Conservation (phyloP, 2,888 invertebrate genomes). For the Noctua pronuba region DNA sequence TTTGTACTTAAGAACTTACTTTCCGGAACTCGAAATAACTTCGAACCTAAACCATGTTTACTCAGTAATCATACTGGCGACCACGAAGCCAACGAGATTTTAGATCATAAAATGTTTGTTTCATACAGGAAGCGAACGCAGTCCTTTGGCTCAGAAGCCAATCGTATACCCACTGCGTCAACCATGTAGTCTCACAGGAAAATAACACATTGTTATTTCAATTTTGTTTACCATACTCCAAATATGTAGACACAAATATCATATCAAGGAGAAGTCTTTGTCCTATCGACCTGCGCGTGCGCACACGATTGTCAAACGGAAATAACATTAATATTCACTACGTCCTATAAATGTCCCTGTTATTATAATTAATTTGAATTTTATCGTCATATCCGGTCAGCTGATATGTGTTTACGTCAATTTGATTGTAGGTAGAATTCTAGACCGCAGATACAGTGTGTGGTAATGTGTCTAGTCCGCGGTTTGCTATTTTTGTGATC, state of each 20-base stretch:
- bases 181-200: neutral
- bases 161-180: neutral
- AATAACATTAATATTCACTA: constrained; percentile 30
- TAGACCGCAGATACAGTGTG: neutral
- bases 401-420: constrained; percentile 25
- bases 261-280: constrained; percentile 45
- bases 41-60: too few relatives aligned
- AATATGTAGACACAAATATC: constrained; percentile 2
- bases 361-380: constrained; percentile 52
- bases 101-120: neutral
- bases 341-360: constrained; percentile 36
- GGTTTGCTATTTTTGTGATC: neutral
- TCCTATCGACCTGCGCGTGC: constrained; percentile 29
- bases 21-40: too few relatives aligned
- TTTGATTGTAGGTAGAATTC: neutral
- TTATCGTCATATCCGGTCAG: constrained; percentile 38
- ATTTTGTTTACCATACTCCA: constrained; percentile 2
- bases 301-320: constrained; percentile 19
- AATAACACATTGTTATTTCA: neutral
- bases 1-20: too few relatives aligned
- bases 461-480: constrained; percentile 20
- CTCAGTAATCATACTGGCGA: neutral
- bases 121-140: neutral
- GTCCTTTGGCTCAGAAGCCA: neutral
- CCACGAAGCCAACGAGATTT: neutral